Evolutionary conservation across 2,113 vertebrate species (phyloP).

Genomic region (Heteronetta atricapilla): DNA sequence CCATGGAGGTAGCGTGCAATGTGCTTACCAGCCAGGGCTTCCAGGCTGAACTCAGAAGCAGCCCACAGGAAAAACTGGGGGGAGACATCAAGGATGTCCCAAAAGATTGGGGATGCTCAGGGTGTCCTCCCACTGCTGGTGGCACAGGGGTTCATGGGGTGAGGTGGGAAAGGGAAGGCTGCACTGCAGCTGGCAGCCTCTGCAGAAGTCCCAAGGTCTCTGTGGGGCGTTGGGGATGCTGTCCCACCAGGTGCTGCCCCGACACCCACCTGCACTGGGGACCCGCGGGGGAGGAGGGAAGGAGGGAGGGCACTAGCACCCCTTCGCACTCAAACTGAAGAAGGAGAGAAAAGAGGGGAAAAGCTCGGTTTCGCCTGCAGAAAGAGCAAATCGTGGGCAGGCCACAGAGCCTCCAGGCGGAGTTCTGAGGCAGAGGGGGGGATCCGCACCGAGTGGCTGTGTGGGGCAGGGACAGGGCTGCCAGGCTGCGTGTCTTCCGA

Average conservation of each 20-base stretch:
- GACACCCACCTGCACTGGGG: background rate
- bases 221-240: no score
- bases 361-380: background rate
- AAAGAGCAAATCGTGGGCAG: background rate
- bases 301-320: background rate
- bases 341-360: background rate
- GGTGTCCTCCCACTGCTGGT: background rate
- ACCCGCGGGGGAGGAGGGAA: fast-evolving
- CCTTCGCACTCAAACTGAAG: background rate
- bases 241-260: background rate
- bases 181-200: slow-evolving; percentile 32
- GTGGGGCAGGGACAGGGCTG: background rate
- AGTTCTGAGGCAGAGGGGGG: background rate
- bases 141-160: background rate
- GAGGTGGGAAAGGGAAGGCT: background rate
- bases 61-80: background rate
- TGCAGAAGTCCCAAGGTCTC: background rate
- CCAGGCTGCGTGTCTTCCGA: background rate
- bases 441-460: background rate
- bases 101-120: background rate
- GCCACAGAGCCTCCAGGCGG: background rate
- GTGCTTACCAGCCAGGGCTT: background rate
- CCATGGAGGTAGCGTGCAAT: background rate
- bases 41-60: background rate
- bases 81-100: background rate